phyloP scores from a whole-genome alignment of 2,113 vertebrate species.

The Chaetorhynchus papuensis region DNA sequence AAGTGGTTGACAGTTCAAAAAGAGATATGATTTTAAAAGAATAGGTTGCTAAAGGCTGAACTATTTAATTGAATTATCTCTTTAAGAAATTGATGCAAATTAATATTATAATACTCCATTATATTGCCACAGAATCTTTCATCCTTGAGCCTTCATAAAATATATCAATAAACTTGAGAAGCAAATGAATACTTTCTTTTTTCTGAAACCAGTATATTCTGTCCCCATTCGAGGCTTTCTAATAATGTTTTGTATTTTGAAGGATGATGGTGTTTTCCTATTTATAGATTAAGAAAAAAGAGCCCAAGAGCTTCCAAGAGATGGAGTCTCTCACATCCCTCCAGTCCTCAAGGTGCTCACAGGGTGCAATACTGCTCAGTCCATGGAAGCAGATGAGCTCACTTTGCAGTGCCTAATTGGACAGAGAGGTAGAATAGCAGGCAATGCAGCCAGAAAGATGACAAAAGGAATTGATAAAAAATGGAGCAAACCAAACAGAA shows the following conservation, averaged over 20 bases:
- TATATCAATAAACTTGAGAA: neutral
- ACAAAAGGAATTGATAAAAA: neutral
- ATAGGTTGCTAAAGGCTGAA: slow-evolving; percentile 44
- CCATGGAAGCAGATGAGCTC: neutral
- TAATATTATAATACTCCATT: slow-evolving; percentile 22
- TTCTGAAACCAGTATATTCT: neutral
- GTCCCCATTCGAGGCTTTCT: neutral
- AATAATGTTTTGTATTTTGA: neutral
- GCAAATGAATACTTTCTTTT: neutral
- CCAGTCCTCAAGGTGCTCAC: neutral
- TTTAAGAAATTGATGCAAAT: slow-evolving; percentile 45
- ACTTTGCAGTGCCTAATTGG: neutral
- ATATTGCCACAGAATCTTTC: neutral
- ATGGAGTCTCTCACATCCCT: neutral
- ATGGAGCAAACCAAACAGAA: neutral
- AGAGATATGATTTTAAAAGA: neutral
- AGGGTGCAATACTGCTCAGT: neutral
- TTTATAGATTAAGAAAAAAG: neutral
- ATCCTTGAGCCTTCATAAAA: neutral
- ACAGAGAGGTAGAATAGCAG: neutral
- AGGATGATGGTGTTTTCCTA: neutral
- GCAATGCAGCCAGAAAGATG: neutral
- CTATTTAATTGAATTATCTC: slow-evolving; percentile 42
- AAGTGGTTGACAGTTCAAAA: slow-evolving; percentile 51
- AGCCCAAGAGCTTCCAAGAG: neutral